Evolutionary conservation across 2,113 vertebrate genomes (phyloP), one percentile per base, ranked within the genome.

Genomic region (Ornithorhynchus anatinus): DNA sequence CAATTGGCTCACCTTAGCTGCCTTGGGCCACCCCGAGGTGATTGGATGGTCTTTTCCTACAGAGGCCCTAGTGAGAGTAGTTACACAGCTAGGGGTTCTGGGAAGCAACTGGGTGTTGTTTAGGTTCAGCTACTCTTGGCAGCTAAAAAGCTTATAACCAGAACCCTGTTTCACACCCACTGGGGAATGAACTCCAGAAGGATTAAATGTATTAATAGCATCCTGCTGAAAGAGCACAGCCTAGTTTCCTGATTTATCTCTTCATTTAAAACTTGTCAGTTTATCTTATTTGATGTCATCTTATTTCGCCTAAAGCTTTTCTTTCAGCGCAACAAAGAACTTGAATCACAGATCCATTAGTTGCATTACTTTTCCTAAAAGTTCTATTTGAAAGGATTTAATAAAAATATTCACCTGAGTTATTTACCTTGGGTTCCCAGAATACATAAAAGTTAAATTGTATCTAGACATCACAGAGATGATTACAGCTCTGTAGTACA

Each of bases 351-450:
- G 47, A 48, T 65, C 58, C 58, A 25, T 54, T 8, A 38, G 59
- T 17, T 51, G 20, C 37, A 40, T 8, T 25, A 71, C 52, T 50
- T 66, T 53, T 69, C 62, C 63, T 51, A 65, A 39, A 56, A 72
- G 65, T 23, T 65, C 17, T n/a, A 74, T 31, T 64, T 72, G 44
- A 66, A 69, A 52, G 32, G 52, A 61, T 75, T 78, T 67, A 80
- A 67, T 27, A 45, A 37, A 51, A 64, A 42, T 19, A 63, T 22
- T 53, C 10, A 33, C 43, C 22, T 62, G 20, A 31, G 17, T 57
- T 65, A 31, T 50, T 48, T 72, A 38, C 32, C 40, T 57, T 63
- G 40, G 52, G 15, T 35, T 62, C 13, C 31, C 27, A n/a, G n/a
- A n/a, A n/a, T n/a, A n/a, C n/a, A n/a, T n/a, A n/a, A n/a, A n/a